Evolutionary conservation across 2,797 vertebrate genomes (phyloP).

Genomic region (Rhodeus uyekii): DNA sequence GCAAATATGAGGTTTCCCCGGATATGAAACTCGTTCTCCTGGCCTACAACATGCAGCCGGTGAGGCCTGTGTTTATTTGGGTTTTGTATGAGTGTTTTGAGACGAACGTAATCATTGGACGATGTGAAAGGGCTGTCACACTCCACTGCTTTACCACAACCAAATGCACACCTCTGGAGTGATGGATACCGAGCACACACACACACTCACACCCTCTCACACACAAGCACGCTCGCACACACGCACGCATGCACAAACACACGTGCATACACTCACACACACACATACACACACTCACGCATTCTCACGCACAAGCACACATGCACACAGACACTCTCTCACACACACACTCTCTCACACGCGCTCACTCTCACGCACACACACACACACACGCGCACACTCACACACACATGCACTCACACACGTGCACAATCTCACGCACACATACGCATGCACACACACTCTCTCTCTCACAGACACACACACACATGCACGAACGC

Average conservation of each 20-base stretch:
- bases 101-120: conserved; percentile 38
- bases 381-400: not conserved
- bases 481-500: no score
- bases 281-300: not conserved
- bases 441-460: not conserved
- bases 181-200: conserved; percentile 14
- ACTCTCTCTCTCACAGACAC: no score
- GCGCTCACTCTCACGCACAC: no score
- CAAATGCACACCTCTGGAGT: not conserved
- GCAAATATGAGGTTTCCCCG: conserved; percentile 93
- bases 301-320: not conserved
- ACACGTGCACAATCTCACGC: no score
- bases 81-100: conserved; percentile 1
- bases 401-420: not conserved
- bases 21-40: conserved; percentile 92
- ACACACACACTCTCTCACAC: not conserved
- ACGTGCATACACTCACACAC: not conserved
- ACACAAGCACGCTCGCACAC: not conserved
- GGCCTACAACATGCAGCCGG: conserved; percentile 89
- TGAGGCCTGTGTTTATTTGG: conserved; percentile 72
- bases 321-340: not conserved
- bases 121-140: conserved; percentile 23
- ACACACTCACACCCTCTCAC: not conserved
- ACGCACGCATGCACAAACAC: no score
- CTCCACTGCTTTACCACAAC: conserved; percentile 17